phyloP scores from a whole-genome alignment of 2,888 invertebrate genomes.

The Alitta virens region DNA sequence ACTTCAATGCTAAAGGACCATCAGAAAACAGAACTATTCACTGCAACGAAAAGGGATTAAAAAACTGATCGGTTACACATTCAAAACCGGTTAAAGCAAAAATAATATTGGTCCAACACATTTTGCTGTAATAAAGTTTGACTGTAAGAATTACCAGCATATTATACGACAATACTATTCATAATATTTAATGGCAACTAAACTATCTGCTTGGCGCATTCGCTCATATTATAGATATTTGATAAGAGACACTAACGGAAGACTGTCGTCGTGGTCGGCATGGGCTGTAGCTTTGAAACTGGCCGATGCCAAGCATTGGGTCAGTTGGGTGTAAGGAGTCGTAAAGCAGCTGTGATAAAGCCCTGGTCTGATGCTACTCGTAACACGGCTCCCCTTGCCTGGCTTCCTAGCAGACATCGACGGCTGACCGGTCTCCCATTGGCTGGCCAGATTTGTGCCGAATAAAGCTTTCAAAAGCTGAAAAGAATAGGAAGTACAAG shows the following conservation, averaged over 20 bases:
- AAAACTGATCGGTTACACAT: no score
- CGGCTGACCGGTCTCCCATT: conserved; percentile 48
- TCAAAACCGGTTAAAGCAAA: no score
- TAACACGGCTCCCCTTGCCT: conserved; percentile 43
- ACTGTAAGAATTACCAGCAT: no score
- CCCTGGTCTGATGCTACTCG: conserved; percentile 44
- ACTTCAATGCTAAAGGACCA: no score
- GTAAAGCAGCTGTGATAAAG: conserved; percentile 57
- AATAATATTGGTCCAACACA: no score
- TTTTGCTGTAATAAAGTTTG: no score
- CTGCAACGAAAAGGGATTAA: no score
- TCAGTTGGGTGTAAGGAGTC: conserved; percentile 56
- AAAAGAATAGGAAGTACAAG: not conserved
- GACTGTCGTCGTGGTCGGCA: conserved; percentile 41
- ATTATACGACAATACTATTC: no score
- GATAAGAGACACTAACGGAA: conserved; percentile 40
- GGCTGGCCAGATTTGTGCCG: conserved; percentile 67
- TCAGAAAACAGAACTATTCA: no score
- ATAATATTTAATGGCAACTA: no score
- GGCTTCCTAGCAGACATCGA: conserved; percentile 33
- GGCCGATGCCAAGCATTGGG: conserved; percentile 52
- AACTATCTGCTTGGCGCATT: no score
- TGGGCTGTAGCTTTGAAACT: conserved; percentile 40
- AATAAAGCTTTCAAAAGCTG: conserved; percentile 69
- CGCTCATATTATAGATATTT: no score